Evolutionary conservation across 2,113 vertebrate genomes (phyloP).

Genomic region (Corythoichthys intestinalis): DNA sequence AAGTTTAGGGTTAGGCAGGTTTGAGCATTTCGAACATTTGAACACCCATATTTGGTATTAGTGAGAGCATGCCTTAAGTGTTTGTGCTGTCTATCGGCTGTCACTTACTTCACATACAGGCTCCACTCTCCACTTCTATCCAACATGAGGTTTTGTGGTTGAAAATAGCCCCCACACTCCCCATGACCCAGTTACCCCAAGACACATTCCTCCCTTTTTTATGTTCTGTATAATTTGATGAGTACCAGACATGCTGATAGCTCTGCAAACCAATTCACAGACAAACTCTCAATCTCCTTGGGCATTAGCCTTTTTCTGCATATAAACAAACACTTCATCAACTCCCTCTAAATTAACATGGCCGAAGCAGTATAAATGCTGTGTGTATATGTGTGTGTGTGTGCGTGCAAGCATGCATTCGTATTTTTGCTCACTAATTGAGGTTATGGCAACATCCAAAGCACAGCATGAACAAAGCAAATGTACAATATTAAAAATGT

Average conservation of each 20-base stretch:
- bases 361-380: slow-evolving; percentile 2
- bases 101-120: slow-evolving; percentile 51
- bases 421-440: slow-evolving; percentile 22
- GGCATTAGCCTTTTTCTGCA: slow-evolving; percentile 51
- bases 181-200: slow-evolving; percentile 11
- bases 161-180: slow-evolving; percentile 70
- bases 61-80: slow-evolving; percentile 28
- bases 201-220: slow-evolving; percentile 1
- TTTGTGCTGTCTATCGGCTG: slow-evolving; percentile 67
- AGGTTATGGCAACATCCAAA: slow-evolving; percentile 16
- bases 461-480: slow-evolving; percentile 22
- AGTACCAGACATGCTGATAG: slow-evolving; percentile 39
- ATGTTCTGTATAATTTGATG: slow-evolving; percentile 21
- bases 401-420: not conserved
- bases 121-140: slow-evolving; percentile 26
- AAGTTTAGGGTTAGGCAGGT: not conserved
- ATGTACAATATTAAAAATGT: slow-evolving; percentile 39
- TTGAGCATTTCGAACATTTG: not conserved
- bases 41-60: slow-evolving; percentile 35
- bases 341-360: slow-evolving; percentile 58
- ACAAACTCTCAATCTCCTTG: slow-evolving; percentile 24
- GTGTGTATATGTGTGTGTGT: not conserved
- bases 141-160: slow-evolving; percentile 54
- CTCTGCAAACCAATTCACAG: slow-evolving; percentile 16
- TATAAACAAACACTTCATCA: slow-evolving; percentile 63